Base-by-base conservation (phyloP, 1,140 invertebrate species). In the Caligus rogercresseyi region DNA sequence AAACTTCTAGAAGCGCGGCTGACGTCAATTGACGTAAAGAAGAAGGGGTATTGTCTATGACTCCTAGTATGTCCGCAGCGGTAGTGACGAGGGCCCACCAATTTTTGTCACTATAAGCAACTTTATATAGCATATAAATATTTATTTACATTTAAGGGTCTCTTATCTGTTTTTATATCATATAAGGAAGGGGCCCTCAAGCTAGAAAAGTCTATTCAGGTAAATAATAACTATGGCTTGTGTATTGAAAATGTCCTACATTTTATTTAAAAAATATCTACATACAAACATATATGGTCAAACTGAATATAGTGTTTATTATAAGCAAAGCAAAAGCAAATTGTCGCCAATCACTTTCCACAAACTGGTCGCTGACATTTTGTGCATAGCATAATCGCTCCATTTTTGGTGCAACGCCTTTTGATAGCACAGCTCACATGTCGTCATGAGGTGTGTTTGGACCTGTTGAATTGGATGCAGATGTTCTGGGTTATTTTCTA, bases 241-340 rank as follows among this genome's bases (percentile, higher is more conserved):
- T 11, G 31, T 7, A 43, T 11, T 43, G n/a, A 43, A 43, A n/a
- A 43, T 43, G 31, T 43, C 31, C n/a, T 11, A 43, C 7, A 43
- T 43, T 43, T 43, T 43, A 43, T 43, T 43, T n/a, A n/a, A 43
- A 43, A 43, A 43, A 43, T 43, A n/a, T 43, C 31, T n/a, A 43
- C n/a, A 43, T 43, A 43, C n/a, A 43, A 11, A 43, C n/a, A 43
- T n/a, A n/a, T n/a, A n/a, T n/a, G n/a, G n/a, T n/a, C 31, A 43
- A 43, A 43, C n/a, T 43, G 31, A 43, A 43, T 11, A 43, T 43
- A 43, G 7, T 43, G n/a, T 43, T 11, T 11, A 43, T 11, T 7
- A 7, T 43, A 43, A 7, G 31, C n/a, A n/a, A 7, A 43, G n/a
- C 31, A 43, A 43, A 11, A 43, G 31, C n/a, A 43, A 43, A 43